Percentiles rank a stretch among this genome's conserved stretches.
Evolutionary conservation across 2,888 invertebrate species (phyloP).

Genomic region (Zaprionus bogoriensis): DNA sequence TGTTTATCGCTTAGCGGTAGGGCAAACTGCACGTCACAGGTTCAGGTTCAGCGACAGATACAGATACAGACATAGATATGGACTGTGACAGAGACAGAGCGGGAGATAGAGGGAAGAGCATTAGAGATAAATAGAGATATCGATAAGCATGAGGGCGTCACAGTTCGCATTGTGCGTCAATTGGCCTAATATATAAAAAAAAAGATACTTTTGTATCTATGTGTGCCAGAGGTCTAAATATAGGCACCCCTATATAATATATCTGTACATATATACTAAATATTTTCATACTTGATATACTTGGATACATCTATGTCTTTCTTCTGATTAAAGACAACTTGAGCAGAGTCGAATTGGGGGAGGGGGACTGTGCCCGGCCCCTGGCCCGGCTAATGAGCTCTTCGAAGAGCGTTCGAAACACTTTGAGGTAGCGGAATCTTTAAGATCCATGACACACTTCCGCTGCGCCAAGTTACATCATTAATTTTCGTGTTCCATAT

Average conservation of each 20-base stretch:
- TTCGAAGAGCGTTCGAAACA: constrained; percentile 30
- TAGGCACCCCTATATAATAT: constrained; percentile 43
- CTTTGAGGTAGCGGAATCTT: constrained; percentile 54
- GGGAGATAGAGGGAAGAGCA: constrained; percentile 4
- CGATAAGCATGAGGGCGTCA: constrained; percentile 68
- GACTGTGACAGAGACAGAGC: constrained; percentile 13
- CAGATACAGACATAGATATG: constrained; percentile 6
- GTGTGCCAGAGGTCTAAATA: constrained; percentile 50
- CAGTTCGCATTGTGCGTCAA: constrained; percentile 69
- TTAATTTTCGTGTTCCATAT: constrained; percentile 70
- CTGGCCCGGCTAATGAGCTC: constrained; percentile 59
- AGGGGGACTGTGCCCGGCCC: constrained; percentile 20
- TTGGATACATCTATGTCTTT: constrained; percentile 40
- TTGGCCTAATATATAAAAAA: constrained; percentile 43
- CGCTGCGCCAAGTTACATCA: constrained; percentile 72
- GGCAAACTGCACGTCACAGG: constrained; percentile 36
- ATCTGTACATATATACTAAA: neutral
- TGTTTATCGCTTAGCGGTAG: constrained; percentile 44
- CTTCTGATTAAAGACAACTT: constrained; percentile 55
- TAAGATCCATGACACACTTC: constrained; percentile 76
- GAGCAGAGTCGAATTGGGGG: neutral
- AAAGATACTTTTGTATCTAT: constrained; percentile 27
- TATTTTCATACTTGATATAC: constrained; percentile 13
- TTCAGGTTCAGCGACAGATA: constrained; percentile 20
- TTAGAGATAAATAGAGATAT: constrained; percentile 28